phyloP scores from a whole-genome alignment of 35 echinoderm and acorn worm genomes.

The Lytechinus pictus region DNA sequence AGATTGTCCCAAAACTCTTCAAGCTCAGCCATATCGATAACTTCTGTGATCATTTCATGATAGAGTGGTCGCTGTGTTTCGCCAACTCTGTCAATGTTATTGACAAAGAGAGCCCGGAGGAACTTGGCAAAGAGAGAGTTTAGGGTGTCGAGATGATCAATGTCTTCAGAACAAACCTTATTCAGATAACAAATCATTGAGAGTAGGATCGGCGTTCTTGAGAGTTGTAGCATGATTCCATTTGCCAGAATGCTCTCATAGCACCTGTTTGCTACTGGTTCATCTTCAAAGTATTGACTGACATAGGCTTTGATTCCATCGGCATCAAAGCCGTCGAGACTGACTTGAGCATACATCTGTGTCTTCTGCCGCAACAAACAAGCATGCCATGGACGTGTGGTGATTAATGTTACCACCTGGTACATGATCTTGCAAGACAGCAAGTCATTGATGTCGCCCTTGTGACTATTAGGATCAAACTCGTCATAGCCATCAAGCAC shows the following conservation, averaged over 20 bases:
- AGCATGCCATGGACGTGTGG: slow-evolving; percentile 27
- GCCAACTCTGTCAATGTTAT: neutral
- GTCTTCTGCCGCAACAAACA: neutral
- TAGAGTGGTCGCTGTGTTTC: neutral
- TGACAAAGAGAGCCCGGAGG: slow-evolving; percentile 21
- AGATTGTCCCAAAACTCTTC: slow-evolving; percentile 22
- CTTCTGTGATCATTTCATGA: slow-evolving; percentile 2
- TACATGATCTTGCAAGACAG: slow-evolving; percentile 31
- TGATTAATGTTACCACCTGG: neutral
- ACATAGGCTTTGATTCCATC: slow-evolving; percentile 28
- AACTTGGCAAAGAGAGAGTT: neutral
- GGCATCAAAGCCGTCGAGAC: slow-evolving; percentile 39
- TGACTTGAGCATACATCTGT: slow-evolving; percentile 13
- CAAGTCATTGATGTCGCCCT: slow-evolving; percentile 27
- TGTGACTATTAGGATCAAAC: neutral
- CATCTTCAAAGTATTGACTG: neutral
- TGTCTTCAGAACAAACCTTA: slow-evolving; percentile 32
- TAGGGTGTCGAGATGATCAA: neutral
- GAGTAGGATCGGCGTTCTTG: slow-evolving; percentile 25
- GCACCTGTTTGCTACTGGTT: neutral
- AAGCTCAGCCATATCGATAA: neutral
- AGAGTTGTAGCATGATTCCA: neutral
- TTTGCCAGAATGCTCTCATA: neutral
- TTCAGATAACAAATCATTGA: slow-evolving; percentile 40
- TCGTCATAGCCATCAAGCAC: slow-evolving; percentile 35